Evolutionary conservation across 2,888 invertebrate genomes (phyloP), one percentile per base, ranked within the genome.

Genomic region (Pristionchus mayeri): DNA sequence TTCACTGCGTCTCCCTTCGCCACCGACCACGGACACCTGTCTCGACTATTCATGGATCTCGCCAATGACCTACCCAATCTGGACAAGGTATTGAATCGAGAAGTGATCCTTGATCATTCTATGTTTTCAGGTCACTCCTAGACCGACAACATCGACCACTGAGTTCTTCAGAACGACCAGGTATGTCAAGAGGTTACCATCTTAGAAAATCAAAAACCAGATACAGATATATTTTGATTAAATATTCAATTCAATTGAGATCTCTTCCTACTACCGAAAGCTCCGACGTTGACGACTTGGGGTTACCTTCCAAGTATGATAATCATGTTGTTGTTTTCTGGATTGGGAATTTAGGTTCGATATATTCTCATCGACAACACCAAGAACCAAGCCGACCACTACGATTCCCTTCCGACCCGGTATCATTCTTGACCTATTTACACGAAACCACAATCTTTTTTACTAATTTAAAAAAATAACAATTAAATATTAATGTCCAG

Each of bases 1-100:
- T 82, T 82, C 81, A 82, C 81, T 3, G 81, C 81, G 3, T 82
- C 81, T 63, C 81, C 81, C 24, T 82, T 82, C 37, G 81, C 81
- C 48, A 82, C 63, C 3, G 81, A 82, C 30, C 81, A 82, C 63
- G 81, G 81, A 0, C 81, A 82, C 30, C 34, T 82, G 1, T 21
- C 81, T 9, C 37, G 81, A 63, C 48, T 82, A 6, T 82, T 82
- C 81, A 40, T 63, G 48, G 81, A 82, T 48, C 40, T 82, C 24
- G 63, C 81, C 11, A 27, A 48, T 48, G 63, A 82, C 34, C 48
- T 52, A 18, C 76, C 76, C 18, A 78, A 78, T 78, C 76, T 78
- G 48, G 76, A 78, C 30, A 50, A 24, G 21, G 76, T 50, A 78
- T 13, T 75, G 18, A 7, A 18, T 75, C 13, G 44, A 71, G 4